Evolutionary conservation across 2,888 invertebrate genomes (phyloP).

Genomic region (Xanthia icteritia): DNA sequence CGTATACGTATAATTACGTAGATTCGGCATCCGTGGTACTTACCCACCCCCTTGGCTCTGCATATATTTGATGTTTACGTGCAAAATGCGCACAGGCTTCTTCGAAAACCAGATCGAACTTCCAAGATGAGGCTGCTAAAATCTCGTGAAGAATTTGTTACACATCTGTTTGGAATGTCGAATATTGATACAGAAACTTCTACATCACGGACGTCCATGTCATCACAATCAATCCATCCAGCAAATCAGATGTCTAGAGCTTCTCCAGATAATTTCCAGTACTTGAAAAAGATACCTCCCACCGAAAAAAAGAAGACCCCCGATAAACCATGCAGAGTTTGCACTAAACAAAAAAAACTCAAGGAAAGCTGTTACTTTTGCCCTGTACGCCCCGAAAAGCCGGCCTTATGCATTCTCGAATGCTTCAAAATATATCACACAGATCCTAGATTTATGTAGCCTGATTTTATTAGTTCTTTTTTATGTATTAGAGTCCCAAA

Average conservation of each 20-base stretch:
- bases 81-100: conserved; percentile 38
- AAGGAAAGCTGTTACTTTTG: conserved; percentile 36
- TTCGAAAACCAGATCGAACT: conserved; percentile 41
- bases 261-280: conserved; percentile 7
- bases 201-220: conserved; percentile 13
- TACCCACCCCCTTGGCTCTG: conserved; percentile 22
- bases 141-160: conserved; percentile 47
- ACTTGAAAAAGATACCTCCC: conserved; percentile 12
- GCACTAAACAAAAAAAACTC: conserved; percentile 53
- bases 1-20: not conserved
- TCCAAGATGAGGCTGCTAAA: conserved; percentile 45
- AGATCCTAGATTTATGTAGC: conserved; percentile 9
- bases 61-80: conserved; percentile 42
- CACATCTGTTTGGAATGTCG: conserved; percentile 24
- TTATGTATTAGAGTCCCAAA: conserved; percentile 5
- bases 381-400: conserved; percentile 47
- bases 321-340: conserved; percentile 39
- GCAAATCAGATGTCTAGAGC: conserved; percentile 10
- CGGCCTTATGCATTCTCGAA: conserved; percentile 37
- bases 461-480: conserved; percentile 3
- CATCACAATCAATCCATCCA: conserved; percentile 2
- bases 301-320: conserved; percentile 3
- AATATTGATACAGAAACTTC: conserved; percentile 14
- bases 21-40: not conserved
- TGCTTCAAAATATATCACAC: conserved; percentile 47